Conservation (phyloP, 2,797 vertebrate species). For the Pelodytes ibericus region DNA sequence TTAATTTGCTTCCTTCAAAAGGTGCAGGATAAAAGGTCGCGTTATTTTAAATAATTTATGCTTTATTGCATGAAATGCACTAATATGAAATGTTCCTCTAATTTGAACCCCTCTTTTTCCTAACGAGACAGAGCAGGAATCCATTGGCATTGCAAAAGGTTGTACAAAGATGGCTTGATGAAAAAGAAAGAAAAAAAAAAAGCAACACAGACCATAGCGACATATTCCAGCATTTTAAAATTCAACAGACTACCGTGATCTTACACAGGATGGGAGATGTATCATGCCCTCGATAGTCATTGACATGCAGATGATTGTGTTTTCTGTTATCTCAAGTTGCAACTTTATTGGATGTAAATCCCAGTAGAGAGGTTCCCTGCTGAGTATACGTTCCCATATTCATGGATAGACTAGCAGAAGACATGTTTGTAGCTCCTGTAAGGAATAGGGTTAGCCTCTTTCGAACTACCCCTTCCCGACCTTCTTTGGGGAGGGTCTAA, state of each 20-base stretch:
- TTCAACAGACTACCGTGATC: neutral
- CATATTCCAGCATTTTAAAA: neutral
- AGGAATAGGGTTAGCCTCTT: no score
- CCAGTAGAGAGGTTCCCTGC: no score
- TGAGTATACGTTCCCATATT: no score
- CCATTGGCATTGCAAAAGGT: neutral
- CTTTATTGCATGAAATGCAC: conserved; percentile 98
- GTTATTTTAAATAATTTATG: conserved; percentile 99
- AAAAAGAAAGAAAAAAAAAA: neutral
- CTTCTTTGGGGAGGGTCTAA: no score
- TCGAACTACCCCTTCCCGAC: no score
- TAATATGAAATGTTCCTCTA: conserved; percentile 91
- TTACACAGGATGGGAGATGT: neutral
- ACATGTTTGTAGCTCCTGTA: no score
- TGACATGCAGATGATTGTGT: neutral
- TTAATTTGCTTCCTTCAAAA: conserved; percentile 99
- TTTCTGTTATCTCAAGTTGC: neutral
- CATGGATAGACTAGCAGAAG: no score
- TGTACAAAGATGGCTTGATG: neutral
- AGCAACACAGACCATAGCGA: neutral
- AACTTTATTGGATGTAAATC: no score
- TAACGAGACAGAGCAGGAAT: conserved; percentile 69
- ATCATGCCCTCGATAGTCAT: neutral
- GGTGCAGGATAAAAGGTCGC: conserved; percentile 99
- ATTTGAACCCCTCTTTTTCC: conserved; percentile 84